These are phyloP conservation scores for Eolophus roseicapilla DNA, from an alignment of 2,113 vertebrate species.

Conservation along the genomic window DNA sequence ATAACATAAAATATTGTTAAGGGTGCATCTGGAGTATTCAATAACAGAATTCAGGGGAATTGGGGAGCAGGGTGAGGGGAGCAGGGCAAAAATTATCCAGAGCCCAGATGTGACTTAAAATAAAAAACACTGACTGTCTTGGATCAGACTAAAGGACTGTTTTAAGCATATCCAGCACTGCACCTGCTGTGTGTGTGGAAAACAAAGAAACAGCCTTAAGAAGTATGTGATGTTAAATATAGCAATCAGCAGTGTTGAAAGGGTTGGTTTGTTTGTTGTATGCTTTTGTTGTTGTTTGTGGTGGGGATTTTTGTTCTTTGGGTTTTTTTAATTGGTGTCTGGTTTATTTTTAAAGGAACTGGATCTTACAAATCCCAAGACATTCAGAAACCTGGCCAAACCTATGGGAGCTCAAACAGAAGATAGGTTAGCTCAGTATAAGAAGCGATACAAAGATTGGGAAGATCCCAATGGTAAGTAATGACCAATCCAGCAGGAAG, in stretches of 20 bases:
- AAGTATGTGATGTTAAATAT: background rate
- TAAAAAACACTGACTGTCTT: background rate
- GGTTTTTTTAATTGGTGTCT: background rate
- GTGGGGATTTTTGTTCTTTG: background rate
- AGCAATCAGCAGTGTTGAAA: background rate
- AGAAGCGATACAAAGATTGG: slow-evolving; percentile 98
- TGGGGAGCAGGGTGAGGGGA: background rate
- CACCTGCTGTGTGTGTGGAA: background rate
- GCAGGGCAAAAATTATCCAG: background rate
- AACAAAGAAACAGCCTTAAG: background rate
- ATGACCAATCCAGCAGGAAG: background rate
- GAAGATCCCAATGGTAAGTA: slow-evolving; percentile 92
- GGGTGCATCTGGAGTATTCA: background rate
- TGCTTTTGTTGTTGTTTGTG: background rate
- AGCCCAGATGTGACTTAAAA: background rate
- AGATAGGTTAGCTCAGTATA: slow-evolving; percentile 93
- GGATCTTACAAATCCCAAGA: slow-evolving; percentile 93
- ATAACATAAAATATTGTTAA: background rate
- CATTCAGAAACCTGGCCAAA: slow-evolving; percentile 94
- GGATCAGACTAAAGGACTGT: background rate
- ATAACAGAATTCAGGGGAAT: fast-evolving
- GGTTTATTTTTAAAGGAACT: slow-evolving; percentile 81
- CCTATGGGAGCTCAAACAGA: slow-evolving; percentile 98
- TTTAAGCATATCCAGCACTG: background rate
- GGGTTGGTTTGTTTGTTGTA: background rate